Percentiles rank a stretch among this genome's conserved stretches.
These are phyloP conservation scores for Hyles euphorbiae DNA, from an alignment of 1,140 invertebrate genomes.

Conservation along the genomic window DNA sequence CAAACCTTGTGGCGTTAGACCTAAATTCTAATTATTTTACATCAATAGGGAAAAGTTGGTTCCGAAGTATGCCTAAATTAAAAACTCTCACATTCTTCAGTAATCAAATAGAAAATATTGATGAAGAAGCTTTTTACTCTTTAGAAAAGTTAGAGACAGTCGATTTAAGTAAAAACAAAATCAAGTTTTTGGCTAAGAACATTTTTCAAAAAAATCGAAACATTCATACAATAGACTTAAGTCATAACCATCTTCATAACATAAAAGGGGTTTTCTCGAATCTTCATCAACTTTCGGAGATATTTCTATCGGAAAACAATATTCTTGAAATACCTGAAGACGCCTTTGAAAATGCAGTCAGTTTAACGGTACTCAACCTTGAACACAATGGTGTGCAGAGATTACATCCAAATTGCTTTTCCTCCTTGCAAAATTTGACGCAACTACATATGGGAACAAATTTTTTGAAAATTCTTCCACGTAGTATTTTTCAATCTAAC, in stretches of 20 bases:
- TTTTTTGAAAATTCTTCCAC: conserved; percentile 86
- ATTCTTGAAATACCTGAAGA: conserved; percentile 88
- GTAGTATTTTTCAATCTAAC: conserved; percentile 84
- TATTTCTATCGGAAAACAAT: conserved; percentile 94
- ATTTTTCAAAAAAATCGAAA: conserved; percentile 85
- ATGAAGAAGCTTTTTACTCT: conserved; percentile 85
- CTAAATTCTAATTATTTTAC: conserved; percentile 91
- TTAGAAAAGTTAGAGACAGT: conserved; percentile 86
- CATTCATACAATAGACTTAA: conserved; percentile 88
- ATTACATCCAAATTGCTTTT: conserved; percentile 84
- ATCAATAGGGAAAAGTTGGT: conserved; percentile 83
- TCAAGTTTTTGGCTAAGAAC: conserved; percentile 82
- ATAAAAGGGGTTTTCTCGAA: conserved; percentile 88
- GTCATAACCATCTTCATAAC: conserved; percentile 91
- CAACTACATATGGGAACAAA: conserved; percentile 92
- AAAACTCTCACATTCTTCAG: conserved; percentile 88
- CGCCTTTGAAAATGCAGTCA: conserved; percentile 86
- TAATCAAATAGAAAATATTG: conserved; percentile 87
- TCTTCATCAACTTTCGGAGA: conserved; percentile 83
- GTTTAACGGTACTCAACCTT: conserved; percentile 88
- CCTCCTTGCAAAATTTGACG: conserved; percentile 83
- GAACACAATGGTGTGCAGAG: conserved; percentile 90
- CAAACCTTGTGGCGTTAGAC: conserved; percentile 85
- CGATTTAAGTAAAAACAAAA: conserved; percentile 92
- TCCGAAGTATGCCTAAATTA: conserved; percentile 86